Conservation (phyloP, 2,113 vertebrate species). For the Heterochromis multidens region DNA sequence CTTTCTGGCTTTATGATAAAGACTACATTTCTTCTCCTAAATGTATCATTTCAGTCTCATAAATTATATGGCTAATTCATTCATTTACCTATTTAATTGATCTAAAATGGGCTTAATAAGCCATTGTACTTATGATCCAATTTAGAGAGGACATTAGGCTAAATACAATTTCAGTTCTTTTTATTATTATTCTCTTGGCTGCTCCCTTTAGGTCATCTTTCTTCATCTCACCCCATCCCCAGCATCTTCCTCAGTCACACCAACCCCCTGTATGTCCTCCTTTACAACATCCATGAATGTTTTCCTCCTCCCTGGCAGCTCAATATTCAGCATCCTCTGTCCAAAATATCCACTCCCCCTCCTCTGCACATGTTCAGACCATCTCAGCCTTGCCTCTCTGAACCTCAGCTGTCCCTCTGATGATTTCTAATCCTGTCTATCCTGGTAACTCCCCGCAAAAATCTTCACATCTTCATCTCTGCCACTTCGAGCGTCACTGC, state of each 20-base stretch:
- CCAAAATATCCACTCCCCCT: too few species aligned
- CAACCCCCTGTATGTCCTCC: too few species aligned
- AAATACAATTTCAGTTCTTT: not conserved
- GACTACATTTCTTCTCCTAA: not conserved
- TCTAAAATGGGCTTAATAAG: not conserved
- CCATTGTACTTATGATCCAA: not conserved
- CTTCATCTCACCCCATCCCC: too few species aligned
- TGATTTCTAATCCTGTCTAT: not conserved
- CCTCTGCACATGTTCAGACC: not conserved
- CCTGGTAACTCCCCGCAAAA: not conserved
- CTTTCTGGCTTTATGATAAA: not conserved
- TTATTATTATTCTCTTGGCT: not conserved
- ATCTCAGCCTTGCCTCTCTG: not conserved
- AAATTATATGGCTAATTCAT: not conserved
- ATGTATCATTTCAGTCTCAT: not conserved
- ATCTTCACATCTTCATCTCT: not conserved
- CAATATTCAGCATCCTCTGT: too few species aligned
- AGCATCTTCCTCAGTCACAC: too few species aligned
- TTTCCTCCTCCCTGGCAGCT: too few species aligned
- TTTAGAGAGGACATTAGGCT: not conserved
- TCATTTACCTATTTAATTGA: not conserved
- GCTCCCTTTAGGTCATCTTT: too few species aligned
- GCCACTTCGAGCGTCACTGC: not conserved
- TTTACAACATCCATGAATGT: too few species aligned
- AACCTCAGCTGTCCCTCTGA: not conserved